Evolutionary conservation across 2,888 invertebrate genomes (phyloP), one percentile per base, ranked within the genome.

Genomic region (Luffia ferchaultella): DNA sequence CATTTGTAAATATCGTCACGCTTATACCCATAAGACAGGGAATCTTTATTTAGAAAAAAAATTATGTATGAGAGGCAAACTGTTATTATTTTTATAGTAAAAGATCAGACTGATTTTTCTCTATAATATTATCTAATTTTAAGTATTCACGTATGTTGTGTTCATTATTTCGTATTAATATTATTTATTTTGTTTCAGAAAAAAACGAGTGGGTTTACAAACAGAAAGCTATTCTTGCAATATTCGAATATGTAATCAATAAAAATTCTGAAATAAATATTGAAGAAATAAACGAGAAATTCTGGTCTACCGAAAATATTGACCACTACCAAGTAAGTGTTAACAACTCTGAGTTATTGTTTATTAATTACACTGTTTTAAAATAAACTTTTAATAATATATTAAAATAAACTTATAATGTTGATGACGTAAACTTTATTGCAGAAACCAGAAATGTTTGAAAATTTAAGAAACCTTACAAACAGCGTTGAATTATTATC

Each of bases 211-310:
- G 76, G 75, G 60, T 76, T 2, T 68, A 73, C 45, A 57, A 72
- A 18, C 79, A 83, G 55, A 78, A 76, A 54, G 50, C 71, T 18
- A 56, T 82, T 46, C 60, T 76, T 15, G 73, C 76, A 1, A 58
- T 82, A 49, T 79, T 83, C 50, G 78, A 83, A 54, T 76, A 82
- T 58, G 71, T 82, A 7, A 80, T 80, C 52, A 80, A 80, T 62
- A 61, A 61, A 19, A 79, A 77, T 51, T 62, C 52, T 1, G 59
- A 76, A 53, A 61, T 70, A 1, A 55, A 57, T 7, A 60, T 76
- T 7, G 48, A 64, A 0, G 61, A 60, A 52, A 56, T 72, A 42
- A 63, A 72, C 19, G 58, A 70, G 53, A 76, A 73, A 45, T 83
- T 78, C 50, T n/a, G n/a, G n/a, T n/a, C n/a, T n/a, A 60, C 62